Percentiles rank a stretch among this genome's conserved stretches.
Conservation (phyloP, 2,113 vertebrate genomes). For the Anolis sagrei region DNA sequence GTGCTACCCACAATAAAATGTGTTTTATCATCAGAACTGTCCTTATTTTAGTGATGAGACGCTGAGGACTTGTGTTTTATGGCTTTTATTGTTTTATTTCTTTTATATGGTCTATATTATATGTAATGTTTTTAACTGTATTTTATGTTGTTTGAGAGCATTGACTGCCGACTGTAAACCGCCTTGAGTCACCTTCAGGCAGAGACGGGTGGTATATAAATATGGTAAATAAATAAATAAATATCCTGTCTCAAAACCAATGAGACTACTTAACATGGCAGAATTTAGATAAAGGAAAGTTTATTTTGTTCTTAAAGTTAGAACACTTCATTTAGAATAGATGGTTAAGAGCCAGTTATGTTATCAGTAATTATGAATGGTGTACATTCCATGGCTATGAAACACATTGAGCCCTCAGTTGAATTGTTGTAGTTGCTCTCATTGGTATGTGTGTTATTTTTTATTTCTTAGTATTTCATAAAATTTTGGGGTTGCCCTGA, state of each 20-base stretch:
- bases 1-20: background rate
- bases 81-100: no score
- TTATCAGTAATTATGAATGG: background rate
- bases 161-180: no score
- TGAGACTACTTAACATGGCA: background rate
- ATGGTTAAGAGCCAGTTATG: background rate
- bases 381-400: background rate
- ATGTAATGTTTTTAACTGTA: no score
- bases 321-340: background rate
- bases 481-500: background rate
- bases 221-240: no score
- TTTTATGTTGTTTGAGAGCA: no score
- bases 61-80: no score
- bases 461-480: background rate
- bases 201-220: no score
- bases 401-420: background rate
- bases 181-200: no score
- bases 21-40: background rate
- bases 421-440: background rate
- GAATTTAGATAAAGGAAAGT: background rate
- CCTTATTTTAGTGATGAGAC: no score
- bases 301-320: background rate
- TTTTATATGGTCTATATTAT: no score
- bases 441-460: background rate
- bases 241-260: no score